A percentile compares a stretch with the other conserved stretches of the same genome.
Conservation (phyloP, 23 tunicate species). For the Styela plicata region DNA sequence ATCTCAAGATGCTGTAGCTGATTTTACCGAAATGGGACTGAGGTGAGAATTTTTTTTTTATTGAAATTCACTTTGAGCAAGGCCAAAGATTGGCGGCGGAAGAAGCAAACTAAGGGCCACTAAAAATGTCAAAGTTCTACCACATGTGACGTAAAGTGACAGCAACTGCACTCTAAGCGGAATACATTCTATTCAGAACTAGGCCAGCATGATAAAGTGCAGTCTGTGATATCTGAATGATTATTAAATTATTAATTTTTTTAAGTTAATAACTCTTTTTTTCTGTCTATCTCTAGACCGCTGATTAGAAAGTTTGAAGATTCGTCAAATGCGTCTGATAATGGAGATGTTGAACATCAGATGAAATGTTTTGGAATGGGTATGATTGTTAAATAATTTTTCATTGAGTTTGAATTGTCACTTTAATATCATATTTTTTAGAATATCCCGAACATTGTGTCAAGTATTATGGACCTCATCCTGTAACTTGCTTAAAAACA, state of each 20-base stretch:
- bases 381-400: not conserved
- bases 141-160: too few relatives aligned
- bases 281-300: slow-evolving; percentile 4
- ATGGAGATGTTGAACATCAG: slow-evolving; percentile 15
- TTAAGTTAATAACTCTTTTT: too few relatives aligned
- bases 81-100: too few relatives aligned
- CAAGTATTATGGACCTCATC: slow-evolving; percentile 33
- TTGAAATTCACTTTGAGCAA: too few relatives aligned
- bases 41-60: not conserved
- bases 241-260: too few relatives aligned
- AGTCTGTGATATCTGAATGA: too few relatives aligned
- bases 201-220: too few relatives aligned
- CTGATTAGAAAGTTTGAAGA: not conserved
- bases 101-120: too few relatives aligned
- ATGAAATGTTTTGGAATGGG: slow-evolving; percentile 38
- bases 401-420: not conserved
- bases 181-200: too few relatives aligned
- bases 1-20: not conserved
- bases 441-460: slow-evolving; percentile 28
- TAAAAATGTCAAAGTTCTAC: too few relatives aligned
- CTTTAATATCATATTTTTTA: not conserved
- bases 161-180: too few relatives aligned
- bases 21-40: slow-evolving; percentile 5
- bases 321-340: slow-evolving; percentile 9
- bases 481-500: slow-evolving; percentile 27